Base-by-base conservation (phyloP, 2,113 vertebrate genomes). In the Notothenia rossii region DNA sequence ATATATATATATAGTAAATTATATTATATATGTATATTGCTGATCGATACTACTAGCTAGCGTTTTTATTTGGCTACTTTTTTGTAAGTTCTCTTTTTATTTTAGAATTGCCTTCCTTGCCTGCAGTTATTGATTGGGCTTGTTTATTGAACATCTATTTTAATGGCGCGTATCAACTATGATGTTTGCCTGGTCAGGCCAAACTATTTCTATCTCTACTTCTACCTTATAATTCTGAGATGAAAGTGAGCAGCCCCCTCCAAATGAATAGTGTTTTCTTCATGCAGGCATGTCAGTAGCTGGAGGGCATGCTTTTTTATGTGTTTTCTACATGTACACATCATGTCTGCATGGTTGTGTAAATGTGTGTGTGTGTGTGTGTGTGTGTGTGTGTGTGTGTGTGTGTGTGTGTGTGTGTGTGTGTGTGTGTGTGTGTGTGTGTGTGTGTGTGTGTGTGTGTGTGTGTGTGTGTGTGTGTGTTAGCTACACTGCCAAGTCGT, bases 401-500 rank as follows among this genome's bases (percentile, higher is more conserved):
- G 10, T 60, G 81, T 63, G 46, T 75, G n/a, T 48, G 69, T 72
- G 71, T 40, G 36, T 40, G 36, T 40, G 36, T 40, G 5, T 40
- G 36, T 36, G 33, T 36, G 33, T 76, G 43, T 58, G 61, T 58
- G 54, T 60, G 76, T 74, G 66, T 72, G 53, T 48, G 78, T 67
- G 65, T 67, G 69, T 59, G 83, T 75, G 61, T 68, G 81, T 66
- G 33, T 7, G 0, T 36, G 36, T 36, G 36, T 36, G 36, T 36
- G 36, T 36, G 33, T 36, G 33, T 36, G 33, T 36, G 33, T 36
- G 72, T 68, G 66, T 59, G 83, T 75, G 61, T 68, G 81, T 66
- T 79, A 90, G 85, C 93, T 97, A 99, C 94, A 98, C 95, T 0
- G 96, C 95, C 91, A 98, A 93, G 94, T 98, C 97, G 0, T 95